Conservation (phyloP, 2,888 invertebrate species). For the Norana najaformis region DNA sequence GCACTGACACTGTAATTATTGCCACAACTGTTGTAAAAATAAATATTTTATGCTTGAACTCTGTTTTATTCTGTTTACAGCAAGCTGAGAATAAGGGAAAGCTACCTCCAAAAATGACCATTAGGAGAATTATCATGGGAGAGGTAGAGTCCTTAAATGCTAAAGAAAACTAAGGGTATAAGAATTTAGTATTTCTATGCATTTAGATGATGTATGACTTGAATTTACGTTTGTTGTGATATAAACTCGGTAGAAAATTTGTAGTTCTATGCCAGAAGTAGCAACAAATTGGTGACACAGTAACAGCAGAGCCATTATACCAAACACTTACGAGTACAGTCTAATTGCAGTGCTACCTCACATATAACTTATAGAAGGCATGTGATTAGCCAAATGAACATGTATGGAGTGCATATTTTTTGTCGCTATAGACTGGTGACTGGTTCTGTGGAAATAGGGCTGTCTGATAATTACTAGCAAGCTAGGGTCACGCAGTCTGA, state of each 20-base stretch:
- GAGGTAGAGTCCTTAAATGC: background rate
- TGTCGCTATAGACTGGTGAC: background rate
- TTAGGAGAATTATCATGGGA: conserved; percentile 15
- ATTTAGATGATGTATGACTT: background rate
- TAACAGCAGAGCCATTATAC: background rate
- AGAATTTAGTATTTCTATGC: background rate
- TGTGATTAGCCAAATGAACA: background rate
- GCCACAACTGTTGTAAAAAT: background rate
- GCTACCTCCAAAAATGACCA: background rate
- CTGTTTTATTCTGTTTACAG: background rate
- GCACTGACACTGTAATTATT: background rate
- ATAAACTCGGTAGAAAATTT: background rate
- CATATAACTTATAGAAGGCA: background rate
- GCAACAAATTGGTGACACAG: background rate
- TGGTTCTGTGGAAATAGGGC: background rate
- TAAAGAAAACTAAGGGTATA: background rate
- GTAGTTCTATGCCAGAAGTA: background rate
- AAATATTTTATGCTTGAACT: background rate
- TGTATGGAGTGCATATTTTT: background rate
- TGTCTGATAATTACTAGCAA: background rate
- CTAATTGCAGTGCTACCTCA: background rate
- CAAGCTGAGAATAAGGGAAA: background rate
- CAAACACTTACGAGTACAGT: background rate
- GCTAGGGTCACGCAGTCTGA: background rate
- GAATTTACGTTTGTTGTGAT: background rate